phyloP scores from a whole-genome alignment of 2,113 vertebrate species.

The human (Homo sapiens) region DNA sequence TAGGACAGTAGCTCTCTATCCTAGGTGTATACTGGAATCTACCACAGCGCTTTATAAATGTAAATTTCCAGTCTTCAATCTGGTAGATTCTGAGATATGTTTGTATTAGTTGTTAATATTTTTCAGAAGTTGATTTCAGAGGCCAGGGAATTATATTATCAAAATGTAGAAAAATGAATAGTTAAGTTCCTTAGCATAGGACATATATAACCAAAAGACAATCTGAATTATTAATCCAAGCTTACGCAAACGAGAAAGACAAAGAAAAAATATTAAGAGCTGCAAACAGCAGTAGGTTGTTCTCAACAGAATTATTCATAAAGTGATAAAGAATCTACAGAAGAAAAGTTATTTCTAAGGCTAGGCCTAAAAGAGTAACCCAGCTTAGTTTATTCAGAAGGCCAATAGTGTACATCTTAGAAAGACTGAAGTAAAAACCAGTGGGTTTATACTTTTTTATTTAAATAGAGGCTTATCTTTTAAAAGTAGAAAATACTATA shows the following conservation, averaged over 20 bases:
- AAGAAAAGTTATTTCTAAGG: neutral
- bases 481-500: neutral
- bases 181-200: neutral
- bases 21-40: neutral
- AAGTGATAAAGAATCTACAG: neutral
- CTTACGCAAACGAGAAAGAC: neutral
- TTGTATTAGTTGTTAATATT: neutral
- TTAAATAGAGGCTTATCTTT: neutral
- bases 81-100: too few relatives aligned
- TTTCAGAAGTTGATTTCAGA: neutral
- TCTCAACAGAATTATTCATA: neutral
- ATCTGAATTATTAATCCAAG: neutral
- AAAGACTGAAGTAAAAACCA: neutral
- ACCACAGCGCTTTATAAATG: neutral
- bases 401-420: too few relatives aligned
- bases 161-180: neutral
- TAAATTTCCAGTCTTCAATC: neutral
- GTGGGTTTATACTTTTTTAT: neutral
- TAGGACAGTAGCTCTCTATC: neutral
- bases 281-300: neutral
- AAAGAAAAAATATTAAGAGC: neutral
- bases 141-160: accelerated
- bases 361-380: accelerated
- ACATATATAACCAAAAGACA: neutral
- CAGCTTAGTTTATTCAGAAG: neutral